A percentile compares a stretch with the other conserved stretches of the same genome.
Conservation (phyloP, 2,797 vertebrate species). For the Cuniculus paca region DNA sequence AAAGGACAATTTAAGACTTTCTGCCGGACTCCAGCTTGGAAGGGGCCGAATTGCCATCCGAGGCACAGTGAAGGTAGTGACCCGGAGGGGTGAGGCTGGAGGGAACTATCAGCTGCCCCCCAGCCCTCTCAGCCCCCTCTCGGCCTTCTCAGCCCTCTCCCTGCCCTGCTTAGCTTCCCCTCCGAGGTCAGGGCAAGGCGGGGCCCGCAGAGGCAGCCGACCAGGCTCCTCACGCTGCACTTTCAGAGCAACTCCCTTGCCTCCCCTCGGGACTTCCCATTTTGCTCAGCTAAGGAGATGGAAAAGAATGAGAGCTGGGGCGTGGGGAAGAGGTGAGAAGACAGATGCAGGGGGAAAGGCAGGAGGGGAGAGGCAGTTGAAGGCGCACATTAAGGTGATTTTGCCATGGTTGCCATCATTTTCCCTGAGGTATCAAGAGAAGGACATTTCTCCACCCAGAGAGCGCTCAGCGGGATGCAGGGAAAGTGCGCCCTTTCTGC, state of each 20-base stretch:
- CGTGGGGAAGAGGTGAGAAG: not conserved
- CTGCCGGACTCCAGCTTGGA: no score
- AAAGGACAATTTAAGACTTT: not conserved
- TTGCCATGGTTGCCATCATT: not conserved
- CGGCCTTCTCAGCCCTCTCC: no score
- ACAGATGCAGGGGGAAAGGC: not conserved
- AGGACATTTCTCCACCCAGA: not conserved
- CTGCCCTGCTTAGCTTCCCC: no score
- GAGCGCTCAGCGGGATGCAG: not conserved
- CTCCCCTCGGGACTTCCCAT: not conserved
- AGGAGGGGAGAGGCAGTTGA: not conserved
- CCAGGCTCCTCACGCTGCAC: not conserved
- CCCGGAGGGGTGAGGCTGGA: not conserved
- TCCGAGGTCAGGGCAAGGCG: not conserved
- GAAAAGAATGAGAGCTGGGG: not conserved
- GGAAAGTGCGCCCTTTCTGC: not conserved
- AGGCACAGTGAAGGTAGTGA: not conserved
- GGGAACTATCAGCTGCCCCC: not conserved
- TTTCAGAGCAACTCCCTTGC: not conserved
- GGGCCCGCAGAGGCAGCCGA: not conserved
- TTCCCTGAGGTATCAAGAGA: not conserved
- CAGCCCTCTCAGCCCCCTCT: rapidly evolving
- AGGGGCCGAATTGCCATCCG: not conserved
- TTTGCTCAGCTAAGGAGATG: not conserved
- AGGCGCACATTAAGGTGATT: not conserved